These are phyloP conservation scores for Coleophora flavipennella DNA, from an alignment of 2,888 invertebrate species.

Conservation along the genomic window DNA sequence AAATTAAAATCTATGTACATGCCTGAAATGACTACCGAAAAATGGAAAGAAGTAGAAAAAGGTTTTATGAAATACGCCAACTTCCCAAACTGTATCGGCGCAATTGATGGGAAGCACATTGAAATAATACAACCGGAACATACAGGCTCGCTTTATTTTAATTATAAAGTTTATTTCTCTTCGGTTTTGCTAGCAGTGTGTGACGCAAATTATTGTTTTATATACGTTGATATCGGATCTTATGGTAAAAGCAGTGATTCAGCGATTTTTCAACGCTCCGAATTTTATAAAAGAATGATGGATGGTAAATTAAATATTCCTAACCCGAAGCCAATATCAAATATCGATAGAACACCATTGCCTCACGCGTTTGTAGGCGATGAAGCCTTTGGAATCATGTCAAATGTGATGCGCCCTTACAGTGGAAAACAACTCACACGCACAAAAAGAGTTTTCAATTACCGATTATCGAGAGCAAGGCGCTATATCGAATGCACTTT, in stretches of 20 bases:
- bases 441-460: slow-evolving; percentile 6
- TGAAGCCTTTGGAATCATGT: slow-evolving; percentile 5
- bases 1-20: slow-evolving; percentile 6
- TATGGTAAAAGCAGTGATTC: slow-evolving; percentile 7
- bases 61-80: slow-evolving; percentile 9
- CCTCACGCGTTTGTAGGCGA: slow-evolving; percentile 8
- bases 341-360: slow-evolving; percentile 6
- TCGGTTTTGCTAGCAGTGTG: slow-evolving; percentile 6
- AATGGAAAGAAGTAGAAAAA: slow-evolving; percentile 5
- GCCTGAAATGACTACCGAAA: slow-evolving; percentile 2
- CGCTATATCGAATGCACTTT: slow-evolving; percentile 1
- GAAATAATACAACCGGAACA: slow-evolving; percentile 5
- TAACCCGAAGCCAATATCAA: slow-evolving; percentile 4
- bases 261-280: slow-evolving; percentile 8
- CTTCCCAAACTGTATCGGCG: slow-evolving; percentile 10
- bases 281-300: slow-evolving; percentile 4
- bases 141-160: slow-evolving; percentile 8
- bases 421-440: slow-evolving; percentile 2
- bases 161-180: slow-evolving; percentile 9
- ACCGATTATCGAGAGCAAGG: slow-evolving; percentile 5
- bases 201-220: slow-evolving; percentile 6
- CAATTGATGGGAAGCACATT: slow-evolving; percentile 10
- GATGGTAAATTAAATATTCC: slow-evolving; percentile 3
- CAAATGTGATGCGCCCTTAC: slow-evolving; percentile 6
- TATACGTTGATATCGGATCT: slow-evolving; percentile 6